Evolutionary conservation across 1,140 invertebrate species (phyloP).

Genomic region (Drosophila tropicalis): DNA sequence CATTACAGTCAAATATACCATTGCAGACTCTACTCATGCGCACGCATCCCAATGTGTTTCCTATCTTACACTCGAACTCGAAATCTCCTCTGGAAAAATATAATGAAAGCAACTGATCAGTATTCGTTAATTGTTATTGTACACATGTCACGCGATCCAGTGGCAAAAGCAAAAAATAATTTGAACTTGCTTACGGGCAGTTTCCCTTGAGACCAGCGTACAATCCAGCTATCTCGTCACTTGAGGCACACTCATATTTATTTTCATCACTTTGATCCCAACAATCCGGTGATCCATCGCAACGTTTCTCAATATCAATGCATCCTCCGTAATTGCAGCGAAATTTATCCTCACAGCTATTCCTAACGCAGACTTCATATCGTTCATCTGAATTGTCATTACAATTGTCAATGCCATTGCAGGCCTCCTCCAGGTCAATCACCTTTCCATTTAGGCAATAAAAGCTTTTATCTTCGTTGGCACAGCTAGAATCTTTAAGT

Average conservation of each 20-base stretch:
- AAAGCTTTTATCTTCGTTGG: background rate
- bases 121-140: too few species aligned
- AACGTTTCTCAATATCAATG: background rate
- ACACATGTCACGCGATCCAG: too few species aligned
- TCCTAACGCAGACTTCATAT: slow-evolving; percentile 22
- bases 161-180: too few species aligned
- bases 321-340: slow-evolving; percentile 50
- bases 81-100: background rate
- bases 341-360: slow-evolving; percentile 14
- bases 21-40: slow-evolving; percentile 62
- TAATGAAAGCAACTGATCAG: too few species aligned
- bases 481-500: background rate
- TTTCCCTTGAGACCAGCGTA: background rate
- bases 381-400: slow-evolving; percentile 88
- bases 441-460: background rate
- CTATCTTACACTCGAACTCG: background rate
- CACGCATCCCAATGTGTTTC: slow-evolving; percentile 26
- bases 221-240: background rate
- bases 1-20: slow-evolving; percentile 83
- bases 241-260: slow-evolving; percentile 9
- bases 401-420: slow-evolving; percentile 84
- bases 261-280: slow-evolving; percentile 47
- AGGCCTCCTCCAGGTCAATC: background rate
- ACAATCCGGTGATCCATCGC: slow-evolving; percentile 24
- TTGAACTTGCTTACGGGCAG: slow-evolving; percentile 28